A percentile compares a stretch with the other conserved stretches of the same genome.
phyloP scores from a whole-genome alignment of 2,113 vertebrate species.

The Carassius gibelio region DNA sequence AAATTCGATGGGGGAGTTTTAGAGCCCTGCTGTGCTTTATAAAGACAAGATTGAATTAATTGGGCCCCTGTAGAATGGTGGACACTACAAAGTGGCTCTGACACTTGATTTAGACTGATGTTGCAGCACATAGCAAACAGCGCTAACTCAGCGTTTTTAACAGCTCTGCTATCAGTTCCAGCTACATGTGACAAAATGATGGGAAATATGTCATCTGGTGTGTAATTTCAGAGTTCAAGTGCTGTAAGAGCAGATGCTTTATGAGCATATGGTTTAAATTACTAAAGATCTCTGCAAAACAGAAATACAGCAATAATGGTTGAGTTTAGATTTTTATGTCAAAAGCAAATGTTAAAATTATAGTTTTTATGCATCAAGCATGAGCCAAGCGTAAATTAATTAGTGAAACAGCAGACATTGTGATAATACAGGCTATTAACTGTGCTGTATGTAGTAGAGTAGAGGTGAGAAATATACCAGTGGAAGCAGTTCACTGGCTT shows the following conservation, averaged over 20 bases:
- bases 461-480: neutral
- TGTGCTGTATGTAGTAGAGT: neutral
- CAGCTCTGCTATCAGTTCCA: constrained; percentile 17
- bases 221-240: constrained; percentile 18
- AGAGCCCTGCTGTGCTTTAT: constrained; percentile 13
- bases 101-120: constrained; percentile 30
- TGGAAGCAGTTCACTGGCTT: neutral
- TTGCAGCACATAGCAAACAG: neutral
- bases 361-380: neutral
- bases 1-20: neutral
- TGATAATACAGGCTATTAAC: neutral
- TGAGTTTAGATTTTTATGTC: neutral
- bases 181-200: constrained; percentile 30
- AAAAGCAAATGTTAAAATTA: too few relatives aligned
- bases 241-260: neutral
- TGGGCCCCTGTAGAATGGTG: neutral
- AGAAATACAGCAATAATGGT: neutral
- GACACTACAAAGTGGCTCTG: neutral
- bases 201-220: neutral
- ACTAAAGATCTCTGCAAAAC: neutral
- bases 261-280: constrained; percentile 10
- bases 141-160: constrained; percentile 31
- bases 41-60: constrained; percentile 15
- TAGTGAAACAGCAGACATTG: neutral
- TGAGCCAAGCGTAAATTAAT: neutral